Conservation (phyloP, 2,113 vertebrate genomes). For the Telmatochromis sp. region DNA sequence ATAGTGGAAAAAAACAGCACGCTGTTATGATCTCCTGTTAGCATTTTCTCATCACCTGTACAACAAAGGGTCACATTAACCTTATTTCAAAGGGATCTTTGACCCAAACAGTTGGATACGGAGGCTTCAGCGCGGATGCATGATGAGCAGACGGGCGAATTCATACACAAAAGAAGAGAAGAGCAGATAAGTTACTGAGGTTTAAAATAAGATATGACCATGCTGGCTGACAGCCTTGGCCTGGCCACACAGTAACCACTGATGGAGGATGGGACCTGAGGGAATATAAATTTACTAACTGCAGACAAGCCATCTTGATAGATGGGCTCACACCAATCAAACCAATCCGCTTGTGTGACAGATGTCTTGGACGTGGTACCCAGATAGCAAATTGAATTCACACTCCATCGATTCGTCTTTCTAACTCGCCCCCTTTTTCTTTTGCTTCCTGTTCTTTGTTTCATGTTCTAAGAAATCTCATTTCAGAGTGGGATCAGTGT, state of each 20-base stretch:
- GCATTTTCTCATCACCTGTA: not conserved
- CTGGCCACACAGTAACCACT: slow-evolving; percentile 8
- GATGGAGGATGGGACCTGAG: slow-evolving; percentile 56
- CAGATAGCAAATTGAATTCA: slow-evolving; percentile 47
- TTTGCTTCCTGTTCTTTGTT: not conserved
- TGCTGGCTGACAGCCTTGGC: slow-evolving; percentile 48
- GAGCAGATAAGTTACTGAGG: not conserved
- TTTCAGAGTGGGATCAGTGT: not conserved
- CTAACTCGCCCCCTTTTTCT: not conserved
- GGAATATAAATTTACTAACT: slow-evolving; percentile 66
- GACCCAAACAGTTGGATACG: not conserved
- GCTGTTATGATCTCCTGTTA: not conserved
- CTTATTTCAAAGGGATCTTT: not conserved
- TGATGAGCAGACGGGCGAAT: not conserved
- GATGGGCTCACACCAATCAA: slow-evolving; percentile 66
- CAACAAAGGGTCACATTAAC: not conserved
- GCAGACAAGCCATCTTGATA: slow-evolving; percentile 58
- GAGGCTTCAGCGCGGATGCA: not conserved
- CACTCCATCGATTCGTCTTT: not conserved
- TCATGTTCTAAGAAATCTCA: not conserved
- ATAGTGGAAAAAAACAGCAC: not conserved
- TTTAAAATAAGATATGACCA: slow-evolving; percentile 45
- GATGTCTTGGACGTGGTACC: slow-evolving; percentile 59
- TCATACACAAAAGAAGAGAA: not conserved
- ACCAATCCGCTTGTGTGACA: slow-evolving; percentile 65